Evolutionary conservation across 2,888 invertebrate genomes (phyloP), one percentile per base, ranked within the genome.

Genomic region (Drosophila mimetica): DNA sequence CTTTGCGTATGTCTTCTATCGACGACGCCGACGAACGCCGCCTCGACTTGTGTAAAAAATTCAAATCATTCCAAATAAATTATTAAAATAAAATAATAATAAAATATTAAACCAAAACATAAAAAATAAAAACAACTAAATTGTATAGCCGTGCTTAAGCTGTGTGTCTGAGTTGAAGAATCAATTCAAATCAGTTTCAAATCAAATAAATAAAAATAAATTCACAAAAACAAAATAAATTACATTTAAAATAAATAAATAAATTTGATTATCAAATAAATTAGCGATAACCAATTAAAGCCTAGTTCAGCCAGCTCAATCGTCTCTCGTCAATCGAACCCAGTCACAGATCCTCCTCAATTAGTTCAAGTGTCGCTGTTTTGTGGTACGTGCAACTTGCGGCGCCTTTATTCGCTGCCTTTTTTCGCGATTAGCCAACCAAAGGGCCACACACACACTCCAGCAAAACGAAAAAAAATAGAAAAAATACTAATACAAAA

Each of bases 21-120:
- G 63, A 55, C 82, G 69, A 73, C 79, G 77, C 83, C 83, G 86
- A 77, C 79, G 69, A 71, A 70, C 71, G 86, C 71, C 88, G 77
- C 73, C 77, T 75, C 60, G 74, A 87, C 85, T 87, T 82, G 82
- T 88, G 86, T 88, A 88, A 83, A 83, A 82, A 76, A 71, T 76
- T 69, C 50, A 73, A 79, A 74, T 72, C 48, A 76, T 69, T 47
- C 48, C 67, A 30, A 71, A 58, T 64, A 71, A 63, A 60, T 59
- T 36, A 60, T 42, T 20, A 39, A 47, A 54, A 71, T 55, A 51
- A 50, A 51, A 74, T 70, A 64, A 57, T 44, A 61, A 54, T 65
- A 39, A 41, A 50, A 55, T 39, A 55, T 18, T 36, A 37, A 51
- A 42, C 20, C 2, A 37, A 54, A 52, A 18, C 9, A 53, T 4